Evolutionary conservation across 2,888 invertebrate genomes (phyloP).

Genomic region (Ophioninae sp.): DNA sequence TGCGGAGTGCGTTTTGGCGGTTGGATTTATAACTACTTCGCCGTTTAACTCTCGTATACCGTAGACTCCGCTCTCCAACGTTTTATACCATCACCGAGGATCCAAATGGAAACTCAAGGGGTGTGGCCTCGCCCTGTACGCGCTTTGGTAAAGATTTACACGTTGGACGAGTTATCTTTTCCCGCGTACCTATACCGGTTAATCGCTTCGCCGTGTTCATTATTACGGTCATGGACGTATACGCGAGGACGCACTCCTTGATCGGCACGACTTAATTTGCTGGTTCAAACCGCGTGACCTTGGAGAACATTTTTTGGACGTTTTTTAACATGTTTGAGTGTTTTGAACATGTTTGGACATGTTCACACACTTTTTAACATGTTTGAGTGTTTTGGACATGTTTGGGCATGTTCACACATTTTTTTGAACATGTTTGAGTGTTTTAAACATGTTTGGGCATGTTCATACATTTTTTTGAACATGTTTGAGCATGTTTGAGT

Average conservation of each 20-base stretch:
- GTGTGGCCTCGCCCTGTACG: neutral
- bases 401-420: no score
- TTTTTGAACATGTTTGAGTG: no score
- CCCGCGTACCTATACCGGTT: constrained; percentile 16
- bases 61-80: constrained; percentile 31
- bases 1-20: constrained; percentile 51
- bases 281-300: neutral
- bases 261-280: neutral
- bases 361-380: neutral
- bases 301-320: neutral
- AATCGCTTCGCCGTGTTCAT: constrained; percentile 31
- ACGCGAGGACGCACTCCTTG: neutral
- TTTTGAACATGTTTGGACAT: neutral
- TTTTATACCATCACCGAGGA: constrained; percentile 23
- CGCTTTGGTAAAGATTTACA: constrained; percentile 10
- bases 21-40: constrained; percentile 54
- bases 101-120: neutral
- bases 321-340: neutral
- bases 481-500: no score
- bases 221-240: constrained; percentile 3
- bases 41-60: constrained; percentile 44
- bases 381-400: neutral
- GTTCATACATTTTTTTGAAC: no score
- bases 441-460: no score
- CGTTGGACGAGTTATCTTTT: constrained; percentile 31